Evolutionary conservation across 2,888 invertebrate genomes (phyloP), one percentile per base, ranked within the genome.

Genomic region (Exephanes ischioxanthus): DNA sequence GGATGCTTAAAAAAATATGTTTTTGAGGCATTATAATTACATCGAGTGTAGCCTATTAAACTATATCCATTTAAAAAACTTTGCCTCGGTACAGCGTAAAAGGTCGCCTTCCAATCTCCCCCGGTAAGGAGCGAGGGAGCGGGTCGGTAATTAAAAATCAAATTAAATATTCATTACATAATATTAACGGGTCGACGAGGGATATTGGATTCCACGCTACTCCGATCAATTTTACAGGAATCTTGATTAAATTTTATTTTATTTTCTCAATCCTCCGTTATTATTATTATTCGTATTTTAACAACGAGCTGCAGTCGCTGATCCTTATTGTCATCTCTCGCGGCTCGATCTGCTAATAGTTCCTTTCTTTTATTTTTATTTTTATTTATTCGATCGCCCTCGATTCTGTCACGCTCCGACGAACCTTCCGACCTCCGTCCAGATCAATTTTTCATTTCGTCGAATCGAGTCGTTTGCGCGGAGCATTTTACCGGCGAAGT

Each of bases 361-460:
- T 22, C 22, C n/a, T 16, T 33, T 51, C 2, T 11, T 66, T 19
- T 33, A 33, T 51, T 66, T 14, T 51, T 66, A 51, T 26, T 7
- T 16, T 51, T 37, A 51, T 63, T 51, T 7, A 4, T 75, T 48
- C 45, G 16, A 7, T 19, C 41, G 30, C n/a, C 51, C 41, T 73
- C 48, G 30, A 45, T 63, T 30, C 33, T 33, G 30, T 75, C 48
- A 26, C 48, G 61, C 3, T 61, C 58, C n/a, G 5, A 14, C 30
- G 51, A 14, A n/a, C 30, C 6, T 14, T 51, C 16, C 22, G 63
- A 75, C n/a, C 63, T 63, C 33, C 5, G 26, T 51, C n/a, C 48
- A 19, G 76, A 76, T 66, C 66, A 53, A 76, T 66, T 76, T 76
- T 76, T 66, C 30, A 76, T 76, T 66, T 76, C 63, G 76, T 51